Percentiles rank a stretch among this genome's conserved stretches.
Evolutionary conservation across 2,888 invertebrate species (phyloP).

Genomic region (Micropterix aruncella): DNA sequence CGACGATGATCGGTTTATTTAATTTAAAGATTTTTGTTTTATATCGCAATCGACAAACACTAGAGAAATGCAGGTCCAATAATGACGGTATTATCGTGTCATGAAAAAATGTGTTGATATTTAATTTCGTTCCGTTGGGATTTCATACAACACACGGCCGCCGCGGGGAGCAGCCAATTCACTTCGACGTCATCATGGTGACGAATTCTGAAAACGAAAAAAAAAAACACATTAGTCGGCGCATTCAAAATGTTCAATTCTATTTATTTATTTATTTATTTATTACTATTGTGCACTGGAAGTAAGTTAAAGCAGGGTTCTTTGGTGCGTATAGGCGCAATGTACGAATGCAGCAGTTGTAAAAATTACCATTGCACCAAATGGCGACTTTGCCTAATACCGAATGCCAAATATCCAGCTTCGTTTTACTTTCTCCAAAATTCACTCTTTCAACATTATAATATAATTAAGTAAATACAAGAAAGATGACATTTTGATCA

Average conservation of each 20-base stretch:
- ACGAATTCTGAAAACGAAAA: constrained; percentile 77
- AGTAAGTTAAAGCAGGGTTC: too few species aligned
- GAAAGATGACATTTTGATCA: too few species aligned
- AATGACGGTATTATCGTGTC: constrained; percentile 44
- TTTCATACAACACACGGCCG: constrained; percentile 24
- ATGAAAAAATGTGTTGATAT: constrained; percentile 30
- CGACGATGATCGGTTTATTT: not conserved
- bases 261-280: too few species aligned
- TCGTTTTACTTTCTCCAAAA: too few species aligned
- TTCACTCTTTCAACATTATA: too few species aligned
- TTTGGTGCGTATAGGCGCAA: too few species aligned
- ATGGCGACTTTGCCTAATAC: too few species aligned
- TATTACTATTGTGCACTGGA: too few species aligned
- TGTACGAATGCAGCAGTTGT: too few species aligned
- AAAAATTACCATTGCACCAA: too few species aligned
- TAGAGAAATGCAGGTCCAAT: constrained; percentile 46
- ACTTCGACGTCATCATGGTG: constrained; percentile 99
- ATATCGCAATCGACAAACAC: constrained; percentile 34
- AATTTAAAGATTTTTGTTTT: not conserved
- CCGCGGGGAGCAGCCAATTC: constrained; percentile 57
- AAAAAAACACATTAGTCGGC: constrained; percentile 11
- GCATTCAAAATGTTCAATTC: not conserved
- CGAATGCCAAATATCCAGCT: too few species aligned
- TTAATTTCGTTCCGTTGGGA: constrained; percentile 18
- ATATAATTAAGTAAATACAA: too few species aligned